phyloP scores from a whole-genome alignment of 2,797 vertebrate genomes.

The Helarctos malayanus region DNA sequence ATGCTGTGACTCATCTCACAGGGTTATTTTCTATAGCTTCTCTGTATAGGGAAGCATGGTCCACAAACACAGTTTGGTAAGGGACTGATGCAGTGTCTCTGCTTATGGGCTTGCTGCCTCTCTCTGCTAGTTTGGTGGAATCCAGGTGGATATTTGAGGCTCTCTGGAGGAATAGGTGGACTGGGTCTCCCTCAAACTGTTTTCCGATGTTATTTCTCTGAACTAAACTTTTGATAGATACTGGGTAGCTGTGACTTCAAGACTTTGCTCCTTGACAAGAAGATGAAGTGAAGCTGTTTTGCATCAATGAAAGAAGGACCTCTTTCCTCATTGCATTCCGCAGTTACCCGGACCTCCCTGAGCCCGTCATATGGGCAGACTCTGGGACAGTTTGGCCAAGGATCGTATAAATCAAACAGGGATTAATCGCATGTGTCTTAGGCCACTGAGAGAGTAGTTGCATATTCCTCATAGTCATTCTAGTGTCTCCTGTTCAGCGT shows the following conservation, averaged over 20 bases:
- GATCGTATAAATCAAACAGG: neutral
- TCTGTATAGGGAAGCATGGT: neutral
- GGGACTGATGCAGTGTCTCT: rapidly evolving
- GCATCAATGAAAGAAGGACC: neutral
- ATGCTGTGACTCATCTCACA: neutral
- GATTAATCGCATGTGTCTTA: neutral
- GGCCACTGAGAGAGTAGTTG: neutral
- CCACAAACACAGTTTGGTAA: neutral
- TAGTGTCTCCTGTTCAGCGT: neutral
- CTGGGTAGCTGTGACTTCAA: too few species aligned
- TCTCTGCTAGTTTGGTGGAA: neutral
- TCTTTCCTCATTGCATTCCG: neutral
- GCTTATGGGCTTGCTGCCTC: neutral
- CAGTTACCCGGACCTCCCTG: neutral
- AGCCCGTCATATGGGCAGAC: neutral
- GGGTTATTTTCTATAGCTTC: too few species aligned
- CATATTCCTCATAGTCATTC: neutral
- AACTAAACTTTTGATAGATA: neutral
- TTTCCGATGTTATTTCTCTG: neutral
- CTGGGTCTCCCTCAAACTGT: neutral
- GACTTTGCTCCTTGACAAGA: neutral
- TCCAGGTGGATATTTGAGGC: neutral
- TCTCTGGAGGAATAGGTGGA: neutral
- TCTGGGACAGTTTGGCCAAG: neutral
- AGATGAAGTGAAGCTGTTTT: neutral